Base-by-base conservation (phyloP, 92 coral and sea anemone species). In the Epizoanthus fatuus region DNA sequence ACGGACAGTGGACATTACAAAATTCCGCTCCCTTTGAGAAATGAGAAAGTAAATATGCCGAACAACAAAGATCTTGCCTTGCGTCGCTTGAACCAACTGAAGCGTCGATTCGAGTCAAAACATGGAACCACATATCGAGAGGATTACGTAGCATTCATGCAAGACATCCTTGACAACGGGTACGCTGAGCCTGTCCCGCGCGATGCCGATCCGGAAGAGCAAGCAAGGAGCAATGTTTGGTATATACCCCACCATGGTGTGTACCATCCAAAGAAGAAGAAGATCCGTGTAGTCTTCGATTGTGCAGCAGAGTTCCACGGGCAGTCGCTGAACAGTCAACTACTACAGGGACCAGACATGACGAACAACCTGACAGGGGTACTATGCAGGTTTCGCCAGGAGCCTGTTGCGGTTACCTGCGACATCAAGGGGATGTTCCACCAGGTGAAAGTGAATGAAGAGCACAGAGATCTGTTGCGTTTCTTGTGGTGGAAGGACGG, bases 301-400 rank as follows among this genome's bases (percentile, higher is more conserved):
- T 86, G 87, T 63, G 25, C 25, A 22, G 25, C 25, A 22, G 25
- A 22, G 0, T 22, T 22, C 25, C 25, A 22, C 25, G 25, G 25
- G 25, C 25, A 22, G 25, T 22, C 25, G 25, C 25, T 22, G 25
- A 22, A 22, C 25, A 22, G 25, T 3, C 69, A 91, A 4, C 87
- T 91, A 3, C 25, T 88, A 4, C 92, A 83, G 12, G 92, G 88
- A 20, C 92, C 88, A 0, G 85, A 88, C 58, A 25, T 83, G 72
- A 88, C 92, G 0, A 88, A 72, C 79, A 87, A 53, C 60, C 74
- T 91, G 35, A 19, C 75, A 0, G 89, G 94, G 3, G 89, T 91
- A 3, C 79, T 91, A 2, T 62, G 66, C 70, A 69, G 89, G 38
- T 87, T 86, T 7, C 83, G 92, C 42, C 19, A 85, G 22, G 89